Evolutionary conservation across 2,888 invertebrate species (phyloP).

Genomic region (Lasius platythorax): DNA sequence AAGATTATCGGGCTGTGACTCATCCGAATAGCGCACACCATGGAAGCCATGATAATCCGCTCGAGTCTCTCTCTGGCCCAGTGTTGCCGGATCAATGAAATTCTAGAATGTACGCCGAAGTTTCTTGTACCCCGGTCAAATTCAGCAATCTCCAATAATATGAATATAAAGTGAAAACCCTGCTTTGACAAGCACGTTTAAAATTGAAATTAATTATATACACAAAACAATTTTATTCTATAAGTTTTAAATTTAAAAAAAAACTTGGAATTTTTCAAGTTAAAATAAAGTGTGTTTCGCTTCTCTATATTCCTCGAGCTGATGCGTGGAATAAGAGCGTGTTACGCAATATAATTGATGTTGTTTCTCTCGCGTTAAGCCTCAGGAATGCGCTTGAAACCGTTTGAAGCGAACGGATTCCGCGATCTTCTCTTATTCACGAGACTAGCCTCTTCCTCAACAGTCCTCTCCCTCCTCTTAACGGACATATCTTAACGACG

Average conservation of each 20-base stretch:
- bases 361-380: constrained; percentile 23
- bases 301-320: neutral
- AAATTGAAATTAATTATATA: neutral
- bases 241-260: neutral
- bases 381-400: constrained; percentile 38
- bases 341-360: constrained; percentile 22
- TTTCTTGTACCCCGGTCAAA: neutral
- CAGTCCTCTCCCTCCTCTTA: constrained; percentile 26
- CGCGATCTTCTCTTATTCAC: constrained; percentile 44
- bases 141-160: constrained; percentile 12
- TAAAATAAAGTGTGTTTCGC: neutral
- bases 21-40: constrained; percentile 66
- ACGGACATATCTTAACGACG: constrained; percentile 74
- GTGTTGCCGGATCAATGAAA: constrained; percentile 34
- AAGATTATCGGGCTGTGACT: constrained; percentile 73
- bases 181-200: neutral
- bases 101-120: constrained; percentile 3
- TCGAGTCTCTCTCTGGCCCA: constrained; percentile 41
- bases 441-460: constrained; percentile 29
- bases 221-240: neutral
- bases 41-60: constrained; percentile 65
- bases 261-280: neutral
- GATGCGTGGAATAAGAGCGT: neutral
- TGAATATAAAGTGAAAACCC: neutral
- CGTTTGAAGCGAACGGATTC: constrained; percentile 53